phyloP scores from a whole-genome alignment of 2,888 invertebrate species.

The Endomychus coccineus region DNA sequence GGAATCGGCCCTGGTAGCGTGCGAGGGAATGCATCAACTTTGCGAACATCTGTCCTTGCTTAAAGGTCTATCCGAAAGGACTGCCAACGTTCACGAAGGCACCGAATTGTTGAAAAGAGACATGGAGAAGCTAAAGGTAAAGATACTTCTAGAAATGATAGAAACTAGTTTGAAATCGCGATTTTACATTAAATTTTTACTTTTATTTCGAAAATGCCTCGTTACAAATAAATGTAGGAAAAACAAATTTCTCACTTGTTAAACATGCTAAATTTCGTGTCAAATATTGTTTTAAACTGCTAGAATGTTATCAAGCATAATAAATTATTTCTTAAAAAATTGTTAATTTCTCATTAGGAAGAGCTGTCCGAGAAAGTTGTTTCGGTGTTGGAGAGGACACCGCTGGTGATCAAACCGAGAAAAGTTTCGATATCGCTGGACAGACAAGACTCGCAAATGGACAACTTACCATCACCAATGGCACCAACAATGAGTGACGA shows the following conservation, averaged over 20 bases:
- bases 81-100: constrained; percentile 54
- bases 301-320: too few species aligned
- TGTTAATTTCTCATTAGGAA: constrained; percentile 44
- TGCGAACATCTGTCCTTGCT: constrained; percentile 69
- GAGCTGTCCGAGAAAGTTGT: constrained; percentile 60
- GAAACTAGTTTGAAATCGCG: too few species aligned
- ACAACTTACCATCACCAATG: constrained; percentile 27
- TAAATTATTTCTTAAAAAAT: too few species aligned
- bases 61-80: constrained; percentile 58
- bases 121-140: constrained; percentile 65
- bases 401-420: constrained; percentile 59
- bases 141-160: neutral
- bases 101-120: constrained; percentile 61
- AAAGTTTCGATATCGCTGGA: constrained; percentile 53
- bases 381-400: constrained; percentile 64
- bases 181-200: too few species aligned
- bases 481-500: constrained; percentile 20
- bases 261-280: neutral
- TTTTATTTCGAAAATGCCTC: too few species aligned
- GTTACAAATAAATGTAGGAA: too few species aligned
- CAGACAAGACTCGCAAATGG: constrained; percentile 15
- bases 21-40: constrained; percentile 77
- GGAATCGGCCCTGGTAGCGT: constrained; percentile 74
- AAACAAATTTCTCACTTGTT: neutral
- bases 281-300: too few species aligned